A percentile compares a stretch with the other conserved stretches of the same genome.
Conservation (phyloP, 2,797 vertebrate genomes). For the Lithobates pipiens region DNA sequence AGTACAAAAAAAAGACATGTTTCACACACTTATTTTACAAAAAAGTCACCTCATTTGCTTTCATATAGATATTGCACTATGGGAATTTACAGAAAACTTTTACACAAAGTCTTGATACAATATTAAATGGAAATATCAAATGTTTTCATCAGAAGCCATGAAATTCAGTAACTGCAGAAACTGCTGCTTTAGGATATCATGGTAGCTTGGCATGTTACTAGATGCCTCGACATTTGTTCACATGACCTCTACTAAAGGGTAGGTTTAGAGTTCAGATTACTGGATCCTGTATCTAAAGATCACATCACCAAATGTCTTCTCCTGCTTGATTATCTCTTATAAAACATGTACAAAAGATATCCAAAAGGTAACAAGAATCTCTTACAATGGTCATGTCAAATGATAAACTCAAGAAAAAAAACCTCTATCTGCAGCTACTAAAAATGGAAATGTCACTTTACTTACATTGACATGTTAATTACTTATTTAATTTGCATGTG, state of each 20-base stretch:
- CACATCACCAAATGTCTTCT: too few species aligned
- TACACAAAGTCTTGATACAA: background rate
- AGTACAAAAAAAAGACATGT: background rate
- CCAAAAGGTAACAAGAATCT: background rate
- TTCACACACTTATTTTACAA: background rate
- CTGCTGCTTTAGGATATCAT: background rate
- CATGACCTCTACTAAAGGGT: background rate
- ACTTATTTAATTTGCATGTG: background rate
- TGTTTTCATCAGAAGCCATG: background rate
- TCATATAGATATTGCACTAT: background rate
- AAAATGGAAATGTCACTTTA: background rate
- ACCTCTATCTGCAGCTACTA: background rate
- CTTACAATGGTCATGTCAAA: background rate
- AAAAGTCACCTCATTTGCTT: background rate
- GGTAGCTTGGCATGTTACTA: background rate
- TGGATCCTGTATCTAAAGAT: too few species aligned
- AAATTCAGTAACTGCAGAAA: background rate
- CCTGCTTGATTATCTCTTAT: too few species aligned
- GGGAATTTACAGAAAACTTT: too few species aligned
- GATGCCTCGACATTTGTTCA: background rate
- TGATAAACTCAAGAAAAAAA: background rate
- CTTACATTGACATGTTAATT: too few species aligned
- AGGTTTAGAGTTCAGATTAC: too few species aligned
- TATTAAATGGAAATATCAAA: background rate
- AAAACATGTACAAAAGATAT: background rate